Conservation (phyloP, 2,888 invertebrate species). For the Gibbula magus region DNA sequence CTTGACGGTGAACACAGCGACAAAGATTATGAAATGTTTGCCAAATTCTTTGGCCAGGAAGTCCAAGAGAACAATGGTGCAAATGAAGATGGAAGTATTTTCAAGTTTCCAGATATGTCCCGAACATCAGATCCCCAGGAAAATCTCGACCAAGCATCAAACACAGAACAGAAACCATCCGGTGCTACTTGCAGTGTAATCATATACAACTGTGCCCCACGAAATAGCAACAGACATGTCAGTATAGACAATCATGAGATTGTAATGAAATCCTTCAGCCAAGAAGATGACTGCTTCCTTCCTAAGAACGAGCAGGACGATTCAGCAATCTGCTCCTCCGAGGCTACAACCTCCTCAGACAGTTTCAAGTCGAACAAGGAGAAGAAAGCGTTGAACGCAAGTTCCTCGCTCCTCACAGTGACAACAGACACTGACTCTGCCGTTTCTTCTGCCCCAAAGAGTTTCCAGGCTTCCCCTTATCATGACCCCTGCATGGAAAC, state of each 20-base stretch:
- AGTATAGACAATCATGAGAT: background rate
- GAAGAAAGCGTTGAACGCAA: background rate
- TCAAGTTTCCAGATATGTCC: background rate
- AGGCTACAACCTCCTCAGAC: background rate
- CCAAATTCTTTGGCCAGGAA: constrained; percentile 40
- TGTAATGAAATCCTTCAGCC: background rate
- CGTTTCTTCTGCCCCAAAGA: constrained; percentile 34
- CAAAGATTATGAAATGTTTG: constrained; percentile 30
- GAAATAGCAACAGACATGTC: constrained; percentile 7
- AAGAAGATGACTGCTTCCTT: background rate
- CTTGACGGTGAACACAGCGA: background rate
- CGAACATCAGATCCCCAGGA: background rate
- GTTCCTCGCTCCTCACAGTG: background rate
- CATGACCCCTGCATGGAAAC: background rate
- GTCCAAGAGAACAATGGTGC: constrained; percentile 22
- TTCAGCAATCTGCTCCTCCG: constrained; percentile 7
- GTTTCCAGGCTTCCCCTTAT: constrained; percentile 33
- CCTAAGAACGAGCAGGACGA: background rate
- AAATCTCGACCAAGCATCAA: background rate
- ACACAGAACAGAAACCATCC: background rate
- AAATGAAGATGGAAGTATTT: background rate
- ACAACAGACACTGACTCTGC: constrained; percentile 42
- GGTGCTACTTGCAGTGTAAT: constrained; percentile 39
- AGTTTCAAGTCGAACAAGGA: background rate
- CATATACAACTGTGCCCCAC: constrained; percentile 36